phyloP scores from a whole-genome alignment of 23 tunicate species.

The Ciona savignyi region DNA sequence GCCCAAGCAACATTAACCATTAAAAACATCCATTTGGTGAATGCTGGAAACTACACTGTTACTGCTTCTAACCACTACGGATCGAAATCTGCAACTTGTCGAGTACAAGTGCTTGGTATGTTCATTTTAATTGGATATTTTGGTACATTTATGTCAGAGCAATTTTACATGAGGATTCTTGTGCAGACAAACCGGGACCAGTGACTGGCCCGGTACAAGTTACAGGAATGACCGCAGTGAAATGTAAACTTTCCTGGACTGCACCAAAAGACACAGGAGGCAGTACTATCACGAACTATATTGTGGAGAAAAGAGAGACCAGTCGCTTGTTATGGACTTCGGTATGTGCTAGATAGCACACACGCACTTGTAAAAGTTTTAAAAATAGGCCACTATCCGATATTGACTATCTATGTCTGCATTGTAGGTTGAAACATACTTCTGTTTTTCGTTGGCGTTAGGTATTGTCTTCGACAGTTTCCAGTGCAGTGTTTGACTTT shows the following conservation, averaged over 20 bases:
- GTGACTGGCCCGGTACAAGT: conserved; percentile 64
- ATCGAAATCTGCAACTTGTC: conserved; percentile 43
- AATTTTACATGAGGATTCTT: not conserved
- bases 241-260: conserved; percentile 62
- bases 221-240: conserved; percentile 48
- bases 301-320: conserved; percentile 91
- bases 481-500: not conserved
- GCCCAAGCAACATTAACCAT: conserved; percentile 43
- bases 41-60: conserved; percentile 60
- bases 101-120: conserved; percentile 75
- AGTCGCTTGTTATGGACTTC: conserved; percentile 75
- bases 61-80: conserved; percentile 83
- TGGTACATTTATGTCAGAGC: not conserved
- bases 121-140: not conserved
- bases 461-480: not conserved
- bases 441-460: not conserved
- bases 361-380: not conserved
- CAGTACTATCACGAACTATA: conserved; percentile 65
- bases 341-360: too few relatives aligned
- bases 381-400: not conserved
- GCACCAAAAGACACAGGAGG: conserved; percentile 70
- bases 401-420: too few relatives aligned
- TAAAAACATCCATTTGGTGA: conserved; percentile 20
- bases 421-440: not conserved
- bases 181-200: conserved; percentile 77